Evolutionary conservation across 2,797 vertebrate genomes (phyloP).

Genomic region (Thamnophis elegans): DNA sequence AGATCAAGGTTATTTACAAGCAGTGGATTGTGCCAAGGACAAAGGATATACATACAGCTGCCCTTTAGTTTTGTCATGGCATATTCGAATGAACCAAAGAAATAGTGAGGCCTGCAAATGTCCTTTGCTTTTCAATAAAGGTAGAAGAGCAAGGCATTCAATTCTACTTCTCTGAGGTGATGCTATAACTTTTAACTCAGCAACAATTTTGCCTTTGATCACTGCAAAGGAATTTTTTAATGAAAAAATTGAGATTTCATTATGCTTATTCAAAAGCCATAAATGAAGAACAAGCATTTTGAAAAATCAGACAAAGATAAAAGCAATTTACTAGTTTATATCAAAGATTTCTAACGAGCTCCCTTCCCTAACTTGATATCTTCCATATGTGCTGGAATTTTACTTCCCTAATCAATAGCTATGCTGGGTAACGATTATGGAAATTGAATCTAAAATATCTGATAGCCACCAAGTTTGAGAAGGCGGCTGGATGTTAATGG

Average conservation of each 20-base stretch:
- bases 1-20: neutral
- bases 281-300: neutral
- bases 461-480: neutral
- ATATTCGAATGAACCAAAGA: neutral
- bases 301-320: neutral
- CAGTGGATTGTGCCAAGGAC: rapidly evolving
- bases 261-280: neutral
- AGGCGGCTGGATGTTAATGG: neutral
- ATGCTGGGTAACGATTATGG: neutral
- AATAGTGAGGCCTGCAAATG: neutral
- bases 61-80: neutral
- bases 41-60: neutral
- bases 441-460: neutral
- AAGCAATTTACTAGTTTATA: neutral
- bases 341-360: neutral
- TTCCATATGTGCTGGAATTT: neutral
- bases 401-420: neutral
- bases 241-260: neutral
- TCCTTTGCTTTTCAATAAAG: neutral
- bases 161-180: neutral
- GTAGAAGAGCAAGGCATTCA: neutral
- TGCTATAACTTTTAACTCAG: neutral
- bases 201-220: neutral
- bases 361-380: neutral
- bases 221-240: neutral